A percentile compares a stretch with the other conserved stretches of the same genome.
Evolutionary conservation across 2,888 invertebrate species (phyloP).

Genomic region (Crepidodera aurea): DNA sequence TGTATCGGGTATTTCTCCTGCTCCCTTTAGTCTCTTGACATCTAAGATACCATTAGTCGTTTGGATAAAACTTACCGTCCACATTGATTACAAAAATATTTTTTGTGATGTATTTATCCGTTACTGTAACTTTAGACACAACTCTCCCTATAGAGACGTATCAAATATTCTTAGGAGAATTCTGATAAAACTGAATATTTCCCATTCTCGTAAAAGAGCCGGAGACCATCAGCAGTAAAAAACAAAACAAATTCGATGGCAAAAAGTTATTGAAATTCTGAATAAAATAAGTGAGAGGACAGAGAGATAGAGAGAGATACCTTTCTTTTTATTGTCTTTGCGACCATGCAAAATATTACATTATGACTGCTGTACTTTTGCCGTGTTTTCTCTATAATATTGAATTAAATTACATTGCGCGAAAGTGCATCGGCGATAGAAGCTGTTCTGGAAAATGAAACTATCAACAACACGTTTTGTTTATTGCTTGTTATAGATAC

Average conservation of each 20-base stretch:
- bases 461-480: too few species aligned
- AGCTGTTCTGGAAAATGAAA: too few species aligned
- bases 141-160: neutral
- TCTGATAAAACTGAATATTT: conserved; percentile 21
- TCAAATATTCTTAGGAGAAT: conserved; percentile 16
- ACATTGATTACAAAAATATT: too few species aligned
- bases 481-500: too few species aligned
- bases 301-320: neutral
- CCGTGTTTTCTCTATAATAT: conserved; percentile 3
- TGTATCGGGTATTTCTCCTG: too few species aligned
- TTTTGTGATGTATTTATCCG: too few species aligned
- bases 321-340: neutral
- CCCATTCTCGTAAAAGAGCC: conserved; percentile 13
- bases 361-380: neutral
- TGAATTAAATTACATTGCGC: conserved; percentile 2
- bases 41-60: too few species aligned
- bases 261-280: conserved; percentile 22
- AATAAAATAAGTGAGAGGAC: neutral
- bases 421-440: conserved; percentile 3
- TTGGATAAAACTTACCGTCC: too few species aligned
- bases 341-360: neutral
- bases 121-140: neutral
- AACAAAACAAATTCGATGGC: conserved; percentile 19
- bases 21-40: too few species aligned
- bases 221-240: conserved; percentile 12